Conservation (phyloP, 2,113 vertebrate species). For the Seriola rivoliana region DNA sequence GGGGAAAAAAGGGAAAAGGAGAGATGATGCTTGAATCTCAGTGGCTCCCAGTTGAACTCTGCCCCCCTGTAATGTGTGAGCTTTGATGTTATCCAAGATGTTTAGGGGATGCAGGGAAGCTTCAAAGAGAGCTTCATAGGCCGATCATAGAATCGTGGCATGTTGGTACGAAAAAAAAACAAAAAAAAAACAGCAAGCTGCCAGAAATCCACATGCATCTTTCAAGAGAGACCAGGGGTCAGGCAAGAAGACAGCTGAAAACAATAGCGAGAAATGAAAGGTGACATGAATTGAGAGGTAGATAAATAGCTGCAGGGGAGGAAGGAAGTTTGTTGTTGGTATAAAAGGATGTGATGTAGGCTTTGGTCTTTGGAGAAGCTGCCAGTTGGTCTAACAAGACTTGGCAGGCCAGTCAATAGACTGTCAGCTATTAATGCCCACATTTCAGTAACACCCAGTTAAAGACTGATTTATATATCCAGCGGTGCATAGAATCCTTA, state of each 20-base stretch:
- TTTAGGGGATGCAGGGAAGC: conserved; percentile 50
- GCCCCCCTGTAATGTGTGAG: conserved; percentile 46
- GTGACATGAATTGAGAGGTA: conserved; percentile 79
- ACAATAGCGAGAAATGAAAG: conserved; percentile 79
- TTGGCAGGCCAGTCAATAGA: conserved; percentile 73
- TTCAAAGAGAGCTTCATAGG: conserved; percentile 53
- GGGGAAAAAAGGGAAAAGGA: conserved; percentile 25
- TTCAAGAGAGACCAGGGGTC: conserved; percentile 70
- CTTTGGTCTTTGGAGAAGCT: conserved; percentile 65
- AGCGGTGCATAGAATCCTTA: conserved; percentile 26
- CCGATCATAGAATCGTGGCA: conserved; percentile 45
- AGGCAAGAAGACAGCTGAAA: conserved; percentile 71
- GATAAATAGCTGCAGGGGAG: conserved; percentile 80
- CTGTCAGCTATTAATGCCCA: conserved; percentile 66
- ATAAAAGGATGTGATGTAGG: conserved; percentile 66
- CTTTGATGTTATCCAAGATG: conserved; percentile 57
- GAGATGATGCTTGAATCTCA: conserved; percentile 32
- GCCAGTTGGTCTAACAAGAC: conserved; percentile 63
- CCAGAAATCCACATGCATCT: conserved; percentile 75
- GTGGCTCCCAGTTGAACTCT: conserved; percentile 60
- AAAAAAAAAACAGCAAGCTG: conserved; percentile 51
- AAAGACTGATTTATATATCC: conserved; percentile 44
- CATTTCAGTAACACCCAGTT: conserved; percentile 50
- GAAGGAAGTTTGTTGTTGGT: conserved; percentile 74
- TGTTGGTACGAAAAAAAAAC: conserved; percentile 34